A percentile compares a stretch with the other conserved stretches of the same genome.
Conservation (phyloP, 1,140 invertebrate species). For the Teleogryllus occipitalis region DNA sequence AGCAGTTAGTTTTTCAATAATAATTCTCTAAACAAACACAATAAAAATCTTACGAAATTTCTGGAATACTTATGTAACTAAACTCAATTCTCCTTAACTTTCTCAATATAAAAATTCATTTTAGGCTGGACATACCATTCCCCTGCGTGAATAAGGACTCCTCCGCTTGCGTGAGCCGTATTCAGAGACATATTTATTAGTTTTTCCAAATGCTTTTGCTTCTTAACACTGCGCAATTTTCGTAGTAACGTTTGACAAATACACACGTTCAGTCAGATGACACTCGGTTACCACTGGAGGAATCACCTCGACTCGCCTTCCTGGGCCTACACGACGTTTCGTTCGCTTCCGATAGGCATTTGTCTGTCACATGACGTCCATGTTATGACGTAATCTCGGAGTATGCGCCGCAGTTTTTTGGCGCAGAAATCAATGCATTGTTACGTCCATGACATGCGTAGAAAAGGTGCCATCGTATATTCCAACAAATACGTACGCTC, state of each 20-base stretch:
- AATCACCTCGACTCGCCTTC: too few species aligned
- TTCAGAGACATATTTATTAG: conserved; percentile 76
- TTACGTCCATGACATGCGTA: conserved; percentile 27
- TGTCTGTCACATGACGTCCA: conserved; percentile 26
- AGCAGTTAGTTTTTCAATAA: too few species aligned
- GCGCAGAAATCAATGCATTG: conserved; percentile 28
- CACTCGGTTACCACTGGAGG: background rate
- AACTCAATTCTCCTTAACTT: background rate
- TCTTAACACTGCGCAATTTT: too few species aligned
- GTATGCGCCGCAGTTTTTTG: conserved; percentile 11
- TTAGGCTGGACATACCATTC: conserved; percentile 64
- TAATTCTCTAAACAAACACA: background rate
- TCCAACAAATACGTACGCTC: background rate
- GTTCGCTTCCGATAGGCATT: background rate
- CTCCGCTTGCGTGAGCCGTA: conserved; percentile 82
- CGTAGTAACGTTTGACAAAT: too few species aligned
- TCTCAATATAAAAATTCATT: background rate
- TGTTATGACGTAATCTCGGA: conserved; percentile 23
- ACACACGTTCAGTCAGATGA: too few species aligned
- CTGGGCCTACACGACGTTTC: background rate
- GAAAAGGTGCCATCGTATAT: conserved; percentile 11
- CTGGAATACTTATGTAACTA: background rate
- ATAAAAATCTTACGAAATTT: conserved; percentile 4
- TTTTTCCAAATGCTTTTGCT: background rate
- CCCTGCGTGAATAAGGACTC: conserved; percentile 82